These are phyloP conservation scores for Prosopocoilus inquinatus DNA, from an alignment of 2,888 invertebrate genomes.

Conservation along the genomic window DNA sequence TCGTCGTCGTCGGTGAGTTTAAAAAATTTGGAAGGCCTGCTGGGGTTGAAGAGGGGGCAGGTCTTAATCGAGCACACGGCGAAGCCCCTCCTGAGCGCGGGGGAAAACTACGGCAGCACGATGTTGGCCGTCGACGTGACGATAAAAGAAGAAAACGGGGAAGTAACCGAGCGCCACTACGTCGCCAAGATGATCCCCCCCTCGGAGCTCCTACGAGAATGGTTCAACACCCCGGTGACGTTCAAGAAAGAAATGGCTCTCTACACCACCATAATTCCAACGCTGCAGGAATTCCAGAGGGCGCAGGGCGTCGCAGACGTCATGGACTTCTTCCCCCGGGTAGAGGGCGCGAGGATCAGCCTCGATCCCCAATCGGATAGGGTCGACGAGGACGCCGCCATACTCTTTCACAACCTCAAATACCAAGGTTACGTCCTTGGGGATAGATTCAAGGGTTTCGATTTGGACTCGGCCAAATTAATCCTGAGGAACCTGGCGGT, in stretches of 20 bases:
- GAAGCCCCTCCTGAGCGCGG: slow-evolving; percentile 50
- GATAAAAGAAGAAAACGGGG: slow-evolving; percentile 24
- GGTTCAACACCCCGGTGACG: slow-evolving; percentile 53
- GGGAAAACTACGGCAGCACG: slow-evolving; percentile 59
- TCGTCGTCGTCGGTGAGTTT: too few relatives aligned
- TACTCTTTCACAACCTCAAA: slow-evolving; percentile 56
- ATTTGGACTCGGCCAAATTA: slow-evolving; percentile 49
- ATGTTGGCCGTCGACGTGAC: slow-evolving; percentile 47
- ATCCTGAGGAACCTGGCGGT: slow-evolving; percentile 52
- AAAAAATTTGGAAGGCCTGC: too few relatives aligned
- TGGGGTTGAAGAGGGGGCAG: too few relatives aligned
- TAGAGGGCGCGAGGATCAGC: slow-evolving; percentile 51
- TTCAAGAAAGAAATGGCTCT: slow-evolving; percentile 55
- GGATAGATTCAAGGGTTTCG: slow-evolving; percentile 50
- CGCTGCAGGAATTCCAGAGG: slow-evolving; percentile 47
- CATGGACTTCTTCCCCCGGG: slow-evolving; percentile 42
- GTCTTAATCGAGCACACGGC: slow-evolving; percentile 30
- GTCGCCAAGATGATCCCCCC: slow-evolving; percentile 54
- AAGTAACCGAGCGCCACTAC: slow-evolving; percentile 8
- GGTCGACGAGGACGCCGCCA: slow-evolving; percentile 54
- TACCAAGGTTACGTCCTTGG: slow-evolving; percentile 49
- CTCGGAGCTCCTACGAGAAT: slow-evolving; percentile 49
- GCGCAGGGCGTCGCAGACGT: slow-evolving; percentile 33
- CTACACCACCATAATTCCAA: slow-evolving; percentile 51
- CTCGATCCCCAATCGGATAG: slow-evolving; percentile 25